phyloP scores from a whole-genome alignment of 2,113 vertebrate genomes.

The Peucedramus taeniatus region DNA sequence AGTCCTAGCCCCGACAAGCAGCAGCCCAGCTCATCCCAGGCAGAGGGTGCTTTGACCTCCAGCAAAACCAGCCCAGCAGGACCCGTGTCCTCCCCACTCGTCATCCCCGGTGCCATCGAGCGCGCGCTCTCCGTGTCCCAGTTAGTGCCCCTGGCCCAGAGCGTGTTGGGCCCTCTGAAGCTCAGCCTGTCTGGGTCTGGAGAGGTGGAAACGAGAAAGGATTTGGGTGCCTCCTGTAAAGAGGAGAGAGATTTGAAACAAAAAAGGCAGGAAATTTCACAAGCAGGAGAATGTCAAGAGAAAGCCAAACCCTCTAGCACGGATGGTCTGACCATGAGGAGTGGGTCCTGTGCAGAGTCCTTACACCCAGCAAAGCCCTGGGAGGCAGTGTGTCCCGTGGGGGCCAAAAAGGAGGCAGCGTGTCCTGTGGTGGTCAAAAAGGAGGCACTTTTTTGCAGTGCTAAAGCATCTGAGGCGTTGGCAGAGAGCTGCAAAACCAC shows the following conservation, averaged over 20 bases:
- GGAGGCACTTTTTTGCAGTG: background rate
- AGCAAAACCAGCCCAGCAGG: slow-evolving; percentile 40
- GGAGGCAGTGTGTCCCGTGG: background rate
- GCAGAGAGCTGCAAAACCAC: slow-evolving; percentile 40
- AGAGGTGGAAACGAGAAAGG: slow-evolving; percentile 64
- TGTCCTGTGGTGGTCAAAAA: background rate
- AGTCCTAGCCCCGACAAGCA: slow-evolving; percentile 23
- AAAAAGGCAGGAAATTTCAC: slow-evolving; percentile 29
- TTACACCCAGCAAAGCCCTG: background rate
- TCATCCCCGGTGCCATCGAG: slow-evolving; percentile 51
- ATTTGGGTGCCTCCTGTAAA: slow-evolving; percentile 24
- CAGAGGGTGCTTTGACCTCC: slow-evolving; percentile 52
- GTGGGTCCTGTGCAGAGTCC: background rate
- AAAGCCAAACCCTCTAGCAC: background rate
- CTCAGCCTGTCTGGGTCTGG: slow-evolving; percentile 62
- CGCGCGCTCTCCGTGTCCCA: slow-evolving; percentile 56
- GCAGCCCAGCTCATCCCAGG: background rate
- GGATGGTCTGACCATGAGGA: background rate
- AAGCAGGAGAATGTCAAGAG: slow-evolving; percentile 12
- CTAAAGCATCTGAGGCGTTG: background rate
- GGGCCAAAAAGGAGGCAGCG: background rate
- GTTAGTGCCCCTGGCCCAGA: slow-evolving; percentile 72
- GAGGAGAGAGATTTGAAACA: slow-evolving; percentile 56
- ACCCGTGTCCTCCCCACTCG: background rate
- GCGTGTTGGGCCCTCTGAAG: slow-evolving; percentile 75